Evolutionary conservation across 2,888 invertebrate species (phyloP), one percentile per base, ranked within the genome.

Genomic region (Rhaphigaster nebulosa): DNA sequence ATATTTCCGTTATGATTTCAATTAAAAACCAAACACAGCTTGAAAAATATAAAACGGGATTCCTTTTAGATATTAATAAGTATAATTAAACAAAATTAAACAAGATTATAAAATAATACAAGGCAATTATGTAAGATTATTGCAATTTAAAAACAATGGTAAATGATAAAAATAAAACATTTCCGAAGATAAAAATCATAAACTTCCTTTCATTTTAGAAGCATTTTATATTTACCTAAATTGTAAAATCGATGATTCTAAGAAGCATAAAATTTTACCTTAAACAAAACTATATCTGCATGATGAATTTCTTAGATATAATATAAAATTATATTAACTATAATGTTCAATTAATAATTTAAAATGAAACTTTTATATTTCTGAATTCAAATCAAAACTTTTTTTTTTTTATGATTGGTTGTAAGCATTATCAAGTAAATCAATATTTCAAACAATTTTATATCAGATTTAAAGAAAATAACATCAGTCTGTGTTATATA

Each of bases 1-100:
- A 65, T 76, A 70, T 90, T 90, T 90, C 50, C 87, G 90, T 90
- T 90, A 90, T 90, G 90, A 87, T 90, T 84, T 87, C 80, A 89
- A 50, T 88, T 15, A 34, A 89, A 76, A 89, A 89, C 88, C 13
- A 88, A 60, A 88, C 13, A 88, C 52, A 60, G 45, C 1, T 88
- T 29, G 8, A 45, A 50, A 34, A 87, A 87, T 5, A 54, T 56
- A 87, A 54, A 87, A 65, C 65, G 15, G 29, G 15, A 15, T 65
- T 65, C 5, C 15, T 29, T 87, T 29, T 38, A 52, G 34, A 87
- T n/a, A n/a, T 54, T 56, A 87, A 87, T 34, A 52, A 56, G 34
- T 50, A 50, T 38, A 76, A 76, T 76, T 38, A 20, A 34, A 70
- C 4, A 26, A 6, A 56, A 56, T 2, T 26, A 6, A 60, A 60